Conservation (phyloP, 2,888 invertebrate species). For the Xestobium rufovillosum region DNA sequence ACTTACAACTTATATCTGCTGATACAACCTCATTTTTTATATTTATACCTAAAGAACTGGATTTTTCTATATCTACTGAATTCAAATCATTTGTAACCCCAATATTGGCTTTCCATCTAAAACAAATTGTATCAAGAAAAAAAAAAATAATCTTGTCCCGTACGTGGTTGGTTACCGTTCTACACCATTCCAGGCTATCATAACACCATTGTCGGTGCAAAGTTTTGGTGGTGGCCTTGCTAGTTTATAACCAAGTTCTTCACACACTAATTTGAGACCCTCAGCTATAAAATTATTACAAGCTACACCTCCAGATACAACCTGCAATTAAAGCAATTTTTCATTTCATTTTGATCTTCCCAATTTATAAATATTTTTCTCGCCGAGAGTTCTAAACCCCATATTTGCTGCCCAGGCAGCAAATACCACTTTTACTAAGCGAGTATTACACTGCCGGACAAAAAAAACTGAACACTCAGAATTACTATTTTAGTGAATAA, state of each 20-base stretch:
- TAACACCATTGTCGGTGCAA: slow-evolving; percentile 97
- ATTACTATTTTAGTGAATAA: no score
- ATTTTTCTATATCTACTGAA: slow-evolving; percentile 51
- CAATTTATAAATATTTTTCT: no score
- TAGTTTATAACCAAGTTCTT: slow-evolving; percentile 56
- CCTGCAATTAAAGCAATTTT: slow-evolving; percentile 46
- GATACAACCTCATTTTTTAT: slow-evolving; percentile 50
- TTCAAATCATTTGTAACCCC: slow-evolving; percentile 49
- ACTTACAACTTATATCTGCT: slow-evolving; percentile 50
- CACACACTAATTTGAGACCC: slow-evolving; percentile 61
- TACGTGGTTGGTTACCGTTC: slow-evolving; percentile 63
- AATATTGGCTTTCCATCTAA: slow-evolving; percentile 34
- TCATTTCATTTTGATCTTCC: no score
- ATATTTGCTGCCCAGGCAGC: no score
- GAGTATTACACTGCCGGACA: no score
- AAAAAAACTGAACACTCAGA: no score
- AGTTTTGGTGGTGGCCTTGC: slow-evolving; percentile 72
- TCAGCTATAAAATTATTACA: slow-evolving; percentile 76
- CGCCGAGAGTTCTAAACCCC: no score
- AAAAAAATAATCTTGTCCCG: no score
- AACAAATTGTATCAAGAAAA: slow-evolving; percentile 16
- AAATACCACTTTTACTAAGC: no score
- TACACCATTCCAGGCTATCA: slow-evolving; percentile 98
- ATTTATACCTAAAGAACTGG: slow-evolving; percentile 56
- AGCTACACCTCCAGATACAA: slow-evolving; percentile 95